Evolutionary conservation across 2,797 vertebrate species (phyloP), one percentile per base, ranked within the genome.

Genomic region (Psittacula derbiana): DNA sequence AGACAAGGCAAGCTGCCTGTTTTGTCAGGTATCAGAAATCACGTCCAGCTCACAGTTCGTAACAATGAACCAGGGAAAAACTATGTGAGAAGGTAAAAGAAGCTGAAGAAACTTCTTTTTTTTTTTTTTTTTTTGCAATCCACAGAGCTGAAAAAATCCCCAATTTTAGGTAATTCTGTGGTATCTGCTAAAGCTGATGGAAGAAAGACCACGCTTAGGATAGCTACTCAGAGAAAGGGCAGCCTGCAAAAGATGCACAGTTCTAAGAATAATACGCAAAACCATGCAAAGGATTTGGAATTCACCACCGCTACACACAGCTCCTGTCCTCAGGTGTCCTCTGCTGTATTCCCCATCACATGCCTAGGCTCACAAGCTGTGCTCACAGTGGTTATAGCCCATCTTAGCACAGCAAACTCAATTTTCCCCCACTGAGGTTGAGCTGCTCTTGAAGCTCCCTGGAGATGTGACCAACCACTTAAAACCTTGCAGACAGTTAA

Each of bases 61-160:
- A 12, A 52, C 44, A 41, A 74, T 1, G 2, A 76, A 84, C 8
- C 27, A 72, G 41, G 31, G 15, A 43, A 85, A 75, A 75, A 49
- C 15, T 17, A 84, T 0, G 1, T 10, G 30, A 80, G n/a, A 52
- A 73, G 44, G 41, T n/a, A 70, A 90, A 50, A 86, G 52, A 61
- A 41, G 16, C 18, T 4, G 7, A 86, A 74, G 31, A 33, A 15
- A 31, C 10, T 38, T 9, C 9, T 36, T 36, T 18, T 18, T 4
- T 38, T 38, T 38, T 38, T 18, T 18, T 4, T 25, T 17, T 52
- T 55, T 57, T 60, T 57, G 16, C 20, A 86, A 58, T 61, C 41
- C 49, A 70, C 13, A 61, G 31, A 57, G 28, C 10, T 47, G 15
- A n/a, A 80, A 50, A 69, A 10, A 2, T 0, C 0, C 2, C 4